phyloP scores from a whole-genome alignment of 2,113 vertebrate species.

The Cyphomyrus discorhynchus region DNA sequence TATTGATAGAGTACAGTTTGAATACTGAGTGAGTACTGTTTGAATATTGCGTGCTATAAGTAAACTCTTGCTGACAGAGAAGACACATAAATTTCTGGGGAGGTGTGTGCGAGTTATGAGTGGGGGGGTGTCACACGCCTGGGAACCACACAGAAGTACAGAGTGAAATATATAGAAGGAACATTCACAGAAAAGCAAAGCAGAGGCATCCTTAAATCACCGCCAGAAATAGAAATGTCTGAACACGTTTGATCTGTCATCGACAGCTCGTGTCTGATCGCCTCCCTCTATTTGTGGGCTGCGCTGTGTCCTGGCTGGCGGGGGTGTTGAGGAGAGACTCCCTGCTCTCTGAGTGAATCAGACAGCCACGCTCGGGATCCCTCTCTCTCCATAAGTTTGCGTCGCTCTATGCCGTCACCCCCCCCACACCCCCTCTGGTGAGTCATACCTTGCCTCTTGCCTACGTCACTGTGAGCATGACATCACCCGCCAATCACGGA shows the following conservation, averaged over 20 bases:
- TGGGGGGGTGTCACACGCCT: neutral
- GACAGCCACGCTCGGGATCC: constrained; percentile 8
- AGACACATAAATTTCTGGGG: neutral
- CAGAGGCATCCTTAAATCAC: constrained; percentile 3
- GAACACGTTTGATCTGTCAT: constrained; percentile 11
- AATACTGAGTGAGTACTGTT: neutral
- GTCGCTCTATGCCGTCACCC: neutral
- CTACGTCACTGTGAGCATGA: neutral
- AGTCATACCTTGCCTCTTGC: constrained; percentile 8
- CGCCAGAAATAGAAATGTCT: neutral
- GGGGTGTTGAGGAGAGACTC: constrained; percentile 5
- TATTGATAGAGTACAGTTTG: neutral
- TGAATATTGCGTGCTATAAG: neutral
- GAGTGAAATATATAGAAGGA: neutral
- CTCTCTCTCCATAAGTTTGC: neutral
- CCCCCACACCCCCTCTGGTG: constrained; percentile 2
- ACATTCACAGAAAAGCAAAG: neutral
- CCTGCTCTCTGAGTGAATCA: constrained; percentile 14
- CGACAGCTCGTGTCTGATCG: constrained; percentile 5
- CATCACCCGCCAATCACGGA: neutral
- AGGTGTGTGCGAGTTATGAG: neutral
- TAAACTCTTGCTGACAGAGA: neutral
- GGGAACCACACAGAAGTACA: neutral
- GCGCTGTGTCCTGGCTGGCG: neutral
- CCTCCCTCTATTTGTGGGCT: constrained; percentile 2